Evolutionary conservation across 2,888 invertebrate species (phyloP).

Genomic region (Drosophila subsilvestris): DNA sequence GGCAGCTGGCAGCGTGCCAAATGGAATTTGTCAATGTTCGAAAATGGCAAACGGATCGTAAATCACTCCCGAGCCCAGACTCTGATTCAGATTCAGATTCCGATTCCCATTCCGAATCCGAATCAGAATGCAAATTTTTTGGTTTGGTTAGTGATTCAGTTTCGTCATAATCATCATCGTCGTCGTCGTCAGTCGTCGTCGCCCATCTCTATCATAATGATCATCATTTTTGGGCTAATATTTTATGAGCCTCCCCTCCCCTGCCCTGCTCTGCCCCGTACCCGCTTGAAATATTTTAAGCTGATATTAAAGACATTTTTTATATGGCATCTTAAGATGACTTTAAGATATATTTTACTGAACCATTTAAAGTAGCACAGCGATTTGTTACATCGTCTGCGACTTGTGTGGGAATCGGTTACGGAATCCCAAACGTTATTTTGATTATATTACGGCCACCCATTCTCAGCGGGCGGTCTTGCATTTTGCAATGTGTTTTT

Average conservation of each 20-base stretch:
- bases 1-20: constrained; percentile 21
- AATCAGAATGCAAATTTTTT: constrained; percentile 25
- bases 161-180: constrained; percentile 31
- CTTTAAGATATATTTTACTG: constrained; percentile 64
- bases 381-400: constrained; percentile 62
- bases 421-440: neutral
- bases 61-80: constrained; percentile 56
- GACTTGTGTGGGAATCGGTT: constrained; percentile 41
- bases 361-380: constrained; percentile 70
- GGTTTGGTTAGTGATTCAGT: constrained; percentile 6
- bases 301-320: constrained; percentile 62
- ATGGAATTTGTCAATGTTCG: constrained; percentile 71
- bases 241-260: constrained; percentile 24
- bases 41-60: constrained; percentile 71
- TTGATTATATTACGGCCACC: neutral
- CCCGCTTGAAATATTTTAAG: constrained; percentile 46
- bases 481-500: constrained; percentile 31
- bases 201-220: constrained; percentile 40
- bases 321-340: constrained; percentile 60
- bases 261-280: too few species aligned
- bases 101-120: constrained; percentile 12
- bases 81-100: neutral
- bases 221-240: constrained; percentile 46
- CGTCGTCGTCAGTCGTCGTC: constrained; percentile 6
- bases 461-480: constrained; percentile 7